Evolutionary conservation across 2,113 vertebrate genomes (phyloP).

Genomic region (Polyodon spathula): DNA sequence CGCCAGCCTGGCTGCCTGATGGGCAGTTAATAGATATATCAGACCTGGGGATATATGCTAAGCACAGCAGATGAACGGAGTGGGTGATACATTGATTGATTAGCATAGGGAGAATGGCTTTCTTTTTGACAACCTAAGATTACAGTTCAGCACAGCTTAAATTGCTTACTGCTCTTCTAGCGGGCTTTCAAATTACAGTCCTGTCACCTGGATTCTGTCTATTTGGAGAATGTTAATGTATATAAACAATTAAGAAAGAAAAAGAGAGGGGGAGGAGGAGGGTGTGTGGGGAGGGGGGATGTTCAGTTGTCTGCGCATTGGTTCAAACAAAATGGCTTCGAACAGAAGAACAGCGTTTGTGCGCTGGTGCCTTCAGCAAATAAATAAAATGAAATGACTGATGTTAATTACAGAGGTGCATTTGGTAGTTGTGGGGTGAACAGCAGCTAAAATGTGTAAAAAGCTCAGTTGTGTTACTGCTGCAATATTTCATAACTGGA

Average conservation of each 20-base stretch:
- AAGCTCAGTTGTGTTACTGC: not conserved
- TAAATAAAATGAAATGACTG: conserved; percentile 13
- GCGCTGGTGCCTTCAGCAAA: conserved; percentile 11
- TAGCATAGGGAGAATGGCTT: conserved; percentile 93
- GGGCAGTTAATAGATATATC: conserved; percentile 97
- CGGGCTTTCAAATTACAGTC: conserved; percentile 94
- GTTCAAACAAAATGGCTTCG: conserved; percentile 22
- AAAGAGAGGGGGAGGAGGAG: conserved; percentile 31
- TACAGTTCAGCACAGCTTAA: conserved; percentile 82
- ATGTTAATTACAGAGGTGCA: conserved; percentile 17
- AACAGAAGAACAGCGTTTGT: conserved; percentile 2
- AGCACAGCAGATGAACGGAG: conserved; percentile 84
- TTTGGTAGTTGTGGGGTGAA: conserved; percentile 18
- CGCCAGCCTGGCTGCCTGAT: conserved; percentile 70
- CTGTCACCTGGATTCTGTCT: conserved; percentile 93
- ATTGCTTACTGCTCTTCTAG: conserved; percentile 89
- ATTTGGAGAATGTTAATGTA: conserved; percentile 95
- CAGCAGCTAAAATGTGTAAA: not conserved
- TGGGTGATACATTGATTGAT: conserved; percentile 89
- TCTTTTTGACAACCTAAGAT: conserved; percentile 97
- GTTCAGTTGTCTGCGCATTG: conserved; percentile 1
- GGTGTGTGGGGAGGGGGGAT: conserved; percentile 16
- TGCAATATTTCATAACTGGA: not conserved
- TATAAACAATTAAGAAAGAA: conserved; percentile 89
- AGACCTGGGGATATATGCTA: conserved; percentile 89